phyloP scores from a whole-genome alignment of 2,797 vertebrate genomes.

The Distichodus sexfasciatus region DNA sequence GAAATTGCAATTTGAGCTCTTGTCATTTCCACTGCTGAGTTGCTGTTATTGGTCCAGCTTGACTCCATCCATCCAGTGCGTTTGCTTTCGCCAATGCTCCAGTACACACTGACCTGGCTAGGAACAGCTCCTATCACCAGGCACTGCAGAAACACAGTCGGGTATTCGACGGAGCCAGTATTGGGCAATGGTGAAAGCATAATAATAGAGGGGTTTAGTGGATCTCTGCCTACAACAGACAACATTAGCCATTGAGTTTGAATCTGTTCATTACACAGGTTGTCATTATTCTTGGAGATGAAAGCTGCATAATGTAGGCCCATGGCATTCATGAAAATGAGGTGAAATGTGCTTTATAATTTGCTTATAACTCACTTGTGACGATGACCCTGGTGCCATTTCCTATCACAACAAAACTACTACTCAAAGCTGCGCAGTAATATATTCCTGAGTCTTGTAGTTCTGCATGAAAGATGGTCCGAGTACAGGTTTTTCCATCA shows the following conservation, averaged over 20 bases:
- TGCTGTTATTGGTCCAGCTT: slow-evolving; percentile 18
- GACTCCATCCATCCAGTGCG: slow-evolving; percentile 22
- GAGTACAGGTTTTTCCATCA: not conserved
- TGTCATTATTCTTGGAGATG: too few relatives aligned
- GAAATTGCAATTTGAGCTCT: slow-evolving; percentile 24
- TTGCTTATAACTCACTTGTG: slow-evolving; percentile 24
- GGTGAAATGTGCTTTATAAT: not conserved
- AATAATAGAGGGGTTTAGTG: slow-evolving; percentile 9
- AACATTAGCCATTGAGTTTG: too few relatives aligned
- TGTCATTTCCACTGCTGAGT: slow-evolving; percentile 14
- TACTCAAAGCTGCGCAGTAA: not conserved
- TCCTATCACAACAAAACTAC: not conserved
- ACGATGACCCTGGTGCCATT: slow-evolving; percentile 40
- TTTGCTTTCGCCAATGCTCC: slow-evolving; percentile 11
- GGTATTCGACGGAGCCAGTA: not conserved
- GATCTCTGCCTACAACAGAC: not conserved
- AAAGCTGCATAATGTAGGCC: too few relatives aligned
- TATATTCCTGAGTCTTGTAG: slow-evolving; percentile 38
- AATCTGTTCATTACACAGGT: too few relatives aligned
- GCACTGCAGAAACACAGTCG: slow-evolving; percentile 23
- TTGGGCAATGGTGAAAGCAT: not conserved
- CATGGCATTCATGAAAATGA: too few relatives aligned
- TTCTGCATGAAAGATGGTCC: not conserved
- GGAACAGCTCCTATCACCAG: slow-evolving; percentile 19
- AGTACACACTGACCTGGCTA: slow-evolving; percentile 30